Evolutionary conservation across 2,888 invertebrate genomes (phyloP), one percentile per base, ranked within the genome.

Genomic region (Orthosia gracilis): DNA sequence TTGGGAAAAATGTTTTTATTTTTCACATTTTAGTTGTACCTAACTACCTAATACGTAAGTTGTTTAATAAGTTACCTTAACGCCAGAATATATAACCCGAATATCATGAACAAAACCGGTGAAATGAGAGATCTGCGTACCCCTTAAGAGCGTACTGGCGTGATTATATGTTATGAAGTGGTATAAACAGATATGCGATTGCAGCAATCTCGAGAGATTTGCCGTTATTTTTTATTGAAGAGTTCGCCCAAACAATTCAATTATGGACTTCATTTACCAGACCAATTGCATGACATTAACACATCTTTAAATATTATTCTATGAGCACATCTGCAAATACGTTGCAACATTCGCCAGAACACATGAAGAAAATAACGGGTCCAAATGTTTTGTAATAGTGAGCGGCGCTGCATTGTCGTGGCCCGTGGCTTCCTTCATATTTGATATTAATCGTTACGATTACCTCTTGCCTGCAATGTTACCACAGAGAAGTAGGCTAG

Each of bases 371-470:
- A 86, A 84, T 78, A 86, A 82, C 82, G 73, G 66, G 71, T 80
- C 69, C 78, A 69, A 83, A 72, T 78, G 83, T 90, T 90, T 89
- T 88, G 91, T 76, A 91, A 91, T 89, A 90, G 91, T 90, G 89
- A 91, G 80, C 85, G 89, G 88, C 84, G 71, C n/a, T 78, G 79
- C 82, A 87, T 87, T 88, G 89, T 89, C 84, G 84, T 84, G 77
- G 76, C 79, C 75, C 82, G 83, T 82, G 76, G 76, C 79, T 78
- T 89, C 84, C 85, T 89, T 86, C 83, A 86, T 86, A 87, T 90
- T 87, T 87, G 88, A 90, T 89, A 87, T 85, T 87, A 88, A 86
- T 83, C 76, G 77, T 75, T 55, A 80, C 45, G 66, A 81, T 84
- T 81, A 83, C 68, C 69, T 78, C 26, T 52, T 65, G 47, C 21